A percentile compares a stretch with the other conserved stretches of the same genome.
These are phyloP conservation scores for Zeugodacus cucurbitae DNA, from an alignment of 1,140 invertebrate species.

Conservation along the genomic window DNA sequence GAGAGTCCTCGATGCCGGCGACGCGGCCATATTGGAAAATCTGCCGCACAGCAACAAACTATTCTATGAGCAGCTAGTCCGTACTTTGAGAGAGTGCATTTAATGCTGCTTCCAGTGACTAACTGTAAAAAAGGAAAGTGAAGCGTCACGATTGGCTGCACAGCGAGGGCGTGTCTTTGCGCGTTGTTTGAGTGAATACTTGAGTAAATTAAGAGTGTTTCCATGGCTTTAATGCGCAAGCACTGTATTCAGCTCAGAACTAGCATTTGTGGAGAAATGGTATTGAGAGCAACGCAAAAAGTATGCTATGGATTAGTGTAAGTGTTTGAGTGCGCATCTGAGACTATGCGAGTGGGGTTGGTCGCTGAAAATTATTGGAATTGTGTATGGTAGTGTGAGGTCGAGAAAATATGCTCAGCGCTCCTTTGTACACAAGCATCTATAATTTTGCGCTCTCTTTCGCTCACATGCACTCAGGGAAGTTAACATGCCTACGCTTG, in stretches of 20 bases:
- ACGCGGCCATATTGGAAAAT: constrained; percentile 62
- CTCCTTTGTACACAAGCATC: constrained; percentile 47
- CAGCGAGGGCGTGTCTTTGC: constrained; percentile 49
- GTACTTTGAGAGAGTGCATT: background rate
- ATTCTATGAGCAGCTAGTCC: background rate
- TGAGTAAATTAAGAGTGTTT: background rate
- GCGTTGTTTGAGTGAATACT: constrained; percentile 9
- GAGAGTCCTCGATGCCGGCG: constrained; percentile 45
- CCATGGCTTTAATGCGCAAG: background rate
- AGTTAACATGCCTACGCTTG: background rate
- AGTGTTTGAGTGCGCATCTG: background rate
- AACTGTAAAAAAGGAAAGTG: background rate
- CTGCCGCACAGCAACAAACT: background rate
- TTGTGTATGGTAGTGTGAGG: background rate
- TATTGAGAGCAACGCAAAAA: too few species aligned
- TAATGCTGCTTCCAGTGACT: background rate
- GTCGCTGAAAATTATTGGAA: background rate
- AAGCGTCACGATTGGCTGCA: constrained; percentile 49
- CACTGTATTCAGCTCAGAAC: background rate
- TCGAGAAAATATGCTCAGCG: background rate
- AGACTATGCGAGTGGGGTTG: background rate
- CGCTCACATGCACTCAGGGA: background rate
- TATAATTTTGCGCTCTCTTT: background rate
- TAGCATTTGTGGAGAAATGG: background rate
- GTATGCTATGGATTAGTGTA: too few species aligned